Evolutionary conservation across 1,140 invertebrate species (phyloP).

Genomic region (Tetragonula clypearis): DNA sequence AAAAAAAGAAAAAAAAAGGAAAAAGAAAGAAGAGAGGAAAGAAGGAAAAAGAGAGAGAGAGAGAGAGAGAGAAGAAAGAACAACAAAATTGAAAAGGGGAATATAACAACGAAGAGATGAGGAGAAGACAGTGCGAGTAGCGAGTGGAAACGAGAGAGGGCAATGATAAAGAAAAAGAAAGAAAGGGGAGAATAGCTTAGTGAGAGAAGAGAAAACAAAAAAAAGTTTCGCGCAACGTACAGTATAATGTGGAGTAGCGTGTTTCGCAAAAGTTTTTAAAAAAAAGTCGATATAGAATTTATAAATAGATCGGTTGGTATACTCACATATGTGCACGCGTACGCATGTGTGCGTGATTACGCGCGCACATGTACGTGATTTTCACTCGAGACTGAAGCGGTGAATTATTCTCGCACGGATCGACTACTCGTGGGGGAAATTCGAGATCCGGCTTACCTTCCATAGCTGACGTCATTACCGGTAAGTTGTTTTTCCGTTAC

Average conservation of each 20-base stretch:
- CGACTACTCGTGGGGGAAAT: constrained; percentile 57
- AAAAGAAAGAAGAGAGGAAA: constrained; percentile 28
- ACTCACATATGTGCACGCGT: constrained; percentile 71
- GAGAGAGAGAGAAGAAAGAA: not conserved
- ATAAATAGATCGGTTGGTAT: constrained; percentile 51
- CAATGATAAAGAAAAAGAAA: constrained; percentile 59
- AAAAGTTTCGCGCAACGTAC: constrained; percentile 33
- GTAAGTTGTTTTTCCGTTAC: constrained; percentile 71
- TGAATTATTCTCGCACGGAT: constrained; percentile 62
- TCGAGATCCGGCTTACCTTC: constrained; percentile 73
- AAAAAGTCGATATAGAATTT: constrained; percentile 55
- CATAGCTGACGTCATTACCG: constrained; percentile 80
- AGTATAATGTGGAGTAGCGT: constrained; percentile 56
- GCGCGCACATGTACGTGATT: constrained; percentile 73
- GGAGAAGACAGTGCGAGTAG: constrained; percentile 43
- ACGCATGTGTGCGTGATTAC: constrained; percentile 69
- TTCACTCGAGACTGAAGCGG: constrained; percentile 73
- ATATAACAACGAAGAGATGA: constrained; percentile 16
- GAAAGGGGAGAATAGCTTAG: constrained; percentile 30
- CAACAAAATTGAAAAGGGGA: constrained; percentile 30
- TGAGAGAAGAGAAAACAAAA: constrained; percentile 43
- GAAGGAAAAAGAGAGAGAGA: constrained; percentile 6
- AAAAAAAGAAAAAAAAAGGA: not conserved
- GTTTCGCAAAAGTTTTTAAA: constrained; percentile 51
- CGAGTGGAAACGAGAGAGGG: constrained; percentile 12